phyloP scores from a whole-genome alignment of 2,113 vertebrate species.

The Colinus virginianus region DNA sequence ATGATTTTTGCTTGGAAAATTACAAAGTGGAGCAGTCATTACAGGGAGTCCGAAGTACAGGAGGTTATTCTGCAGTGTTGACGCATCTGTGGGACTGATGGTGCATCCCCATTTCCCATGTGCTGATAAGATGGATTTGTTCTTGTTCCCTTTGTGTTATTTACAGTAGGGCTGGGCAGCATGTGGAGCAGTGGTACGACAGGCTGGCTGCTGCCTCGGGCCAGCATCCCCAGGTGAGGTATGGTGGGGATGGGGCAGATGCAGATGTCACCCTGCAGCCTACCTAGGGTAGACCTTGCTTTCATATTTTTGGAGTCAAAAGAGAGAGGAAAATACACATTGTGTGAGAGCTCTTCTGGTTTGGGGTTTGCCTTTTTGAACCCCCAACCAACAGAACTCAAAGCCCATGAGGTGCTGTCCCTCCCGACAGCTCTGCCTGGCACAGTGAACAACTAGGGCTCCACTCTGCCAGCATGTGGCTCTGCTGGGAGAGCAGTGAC shows the following conservation, averaged over 20 bases:
- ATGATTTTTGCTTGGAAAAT: not conserved
- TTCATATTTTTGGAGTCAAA: not conserved
- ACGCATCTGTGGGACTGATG: not conserved
- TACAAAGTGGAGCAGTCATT: not conserved
- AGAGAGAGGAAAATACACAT: not conserved
- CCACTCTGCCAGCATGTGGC: not conserved
- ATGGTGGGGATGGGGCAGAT: not conserved
- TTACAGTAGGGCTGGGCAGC: not conserved
- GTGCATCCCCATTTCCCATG: not conserved
- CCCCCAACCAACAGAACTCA: not conserved
- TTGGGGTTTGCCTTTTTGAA: not conserved
- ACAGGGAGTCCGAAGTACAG: not conserved
- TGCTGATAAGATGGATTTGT: not conserved
- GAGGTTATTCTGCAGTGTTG: not conserved
- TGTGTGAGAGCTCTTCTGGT: not conserved
- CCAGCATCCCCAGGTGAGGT: not conserved
- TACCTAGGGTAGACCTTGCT: not conserved
- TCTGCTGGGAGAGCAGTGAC: slow-evolving; percentile 4
- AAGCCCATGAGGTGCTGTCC: not conserved
- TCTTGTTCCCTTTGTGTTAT: not conserved
- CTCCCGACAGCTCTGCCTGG: not conserved
- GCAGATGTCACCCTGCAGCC: not conserved
- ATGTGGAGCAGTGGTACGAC: not conserved
- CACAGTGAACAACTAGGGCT: not conserved
- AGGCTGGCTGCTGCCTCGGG: not conserved